phyloP scores from a whole-genome alignment of 2,888 invertebrate species.

The Epinotia nisella region DNA sequence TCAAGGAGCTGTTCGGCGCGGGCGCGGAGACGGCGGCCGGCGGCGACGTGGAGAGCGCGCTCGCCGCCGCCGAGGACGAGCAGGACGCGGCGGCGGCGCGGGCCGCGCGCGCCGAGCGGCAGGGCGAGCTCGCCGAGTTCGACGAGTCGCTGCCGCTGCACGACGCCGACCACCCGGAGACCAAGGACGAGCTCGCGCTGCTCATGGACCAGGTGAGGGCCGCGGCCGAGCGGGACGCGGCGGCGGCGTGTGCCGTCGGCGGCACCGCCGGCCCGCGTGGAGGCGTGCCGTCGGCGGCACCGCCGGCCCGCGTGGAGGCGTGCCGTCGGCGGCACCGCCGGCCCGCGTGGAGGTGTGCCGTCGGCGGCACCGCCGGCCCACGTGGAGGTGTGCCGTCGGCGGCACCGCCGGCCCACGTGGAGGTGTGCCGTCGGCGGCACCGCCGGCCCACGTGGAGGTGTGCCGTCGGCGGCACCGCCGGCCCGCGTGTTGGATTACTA shows the following conservation, averaged over 20 bases:
- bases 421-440: no score
- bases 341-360: no score
- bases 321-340: no score
- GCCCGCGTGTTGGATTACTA: no score
- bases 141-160: slow-evolving; percentile 97
- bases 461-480: no score
- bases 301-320: no score
- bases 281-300: no score
- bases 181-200: slow-evolving; percentile 59
- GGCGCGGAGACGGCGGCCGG: slow-evolving; percentile 68
- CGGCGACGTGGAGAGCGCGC: slow-evolving; percentile 89
- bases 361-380: no score
- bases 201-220: slow-evolving; percentile 83
- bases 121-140: slow-evolving; percentile 96
- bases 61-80: slow-evolving; percentile 97
- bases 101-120: slow-evolving; percentile 95
- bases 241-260: slow-evolving; percentile 95
- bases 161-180: slow-evolving; percentile 80
- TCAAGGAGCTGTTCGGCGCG: slow-evolving; percentile 94
- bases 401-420: no score
- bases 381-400: no score
- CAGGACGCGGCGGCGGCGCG: slow-evolving; percentile 96
- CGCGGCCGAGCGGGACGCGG: slow-evolving; percentile 97
- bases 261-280: no score
- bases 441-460: no score